Evolutionary conservation across 2,888 invertebrate species (phyloP).

Genomic region (Zaprionus lineosus): DNA sequence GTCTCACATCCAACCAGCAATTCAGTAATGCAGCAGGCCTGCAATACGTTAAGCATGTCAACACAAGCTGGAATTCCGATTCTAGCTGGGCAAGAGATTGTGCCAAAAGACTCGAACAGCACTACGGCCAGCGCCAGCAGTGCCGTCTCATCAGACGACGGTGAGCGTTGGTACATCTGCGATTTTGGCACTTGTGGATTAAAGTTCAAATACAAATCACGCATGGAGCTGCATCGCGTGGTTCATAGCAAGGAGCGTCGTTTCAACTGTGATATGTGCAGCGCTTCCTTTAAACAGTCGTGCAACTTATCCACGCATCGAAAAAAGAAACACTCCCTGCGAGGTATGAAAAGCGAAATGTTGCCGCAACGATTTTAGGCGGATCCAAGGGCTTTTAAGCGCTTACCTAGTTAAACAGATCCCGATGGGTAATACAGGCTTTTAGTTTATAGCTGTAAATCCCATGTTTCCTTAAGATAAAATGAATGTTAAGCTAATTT

Average conservation of each 20-base stretch:
- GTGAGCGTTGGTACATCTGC: slow-evolving; percentile 80
- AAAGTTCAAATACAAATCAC: slow-evolving; percentile 80
- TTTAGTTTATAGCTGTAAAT: slow-evolving; percentile 18
- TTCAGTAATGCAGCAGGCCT: slow-evolving; percentile 31
- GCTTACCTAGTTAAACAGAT: too few species aligned
- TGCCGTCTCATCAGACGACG: slow-evolving; percentile 79
- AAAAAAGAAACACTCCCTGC: slow-evolving; percentile 77
- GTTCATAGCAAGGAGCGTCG: slow-evolving; percentile 80
- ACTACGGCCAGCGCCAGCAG: slow-evolving; percentile 80
- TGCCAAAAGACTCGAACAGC: slow-evolving; percentile 78
- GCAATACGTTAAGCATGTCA: slow-evolving; percentile 54
- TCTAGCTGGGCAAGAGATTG: slow-evolving; percentile 48
- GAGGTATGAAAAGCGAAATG: slow-evolving; percentile 71
- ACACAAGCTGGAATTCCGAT: slow-evolving; percentile 42
- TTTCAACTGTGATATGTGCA: slow-evolving; percentile 79
- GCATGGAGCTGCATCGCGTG: slow-evolving; percentile 79
- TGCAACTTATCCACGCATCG: slow-evolving; percentile 80
- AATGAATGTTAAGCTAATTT: too few species aligned
- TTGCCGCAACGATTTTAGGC: slow-evolving; percentile 68
- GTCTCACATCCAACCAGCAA: slow-evolving; percentile 24
- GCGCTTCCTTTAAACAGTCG: slow-evolving; percentile 79
- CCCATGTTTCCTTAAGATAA: too few species aligned
- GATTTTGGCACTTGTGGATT: slow-evolving; percentile 77
- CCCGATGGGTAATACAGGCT: slow-evolving; percentile 22
- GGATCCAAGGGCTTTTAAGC: neutral